Evolutionary conservation across 2,113 vertebrate species (phyloP), one percentile per base, ranked within the genome.

Genomic region (Prionailurus bengalensis): DNA sequence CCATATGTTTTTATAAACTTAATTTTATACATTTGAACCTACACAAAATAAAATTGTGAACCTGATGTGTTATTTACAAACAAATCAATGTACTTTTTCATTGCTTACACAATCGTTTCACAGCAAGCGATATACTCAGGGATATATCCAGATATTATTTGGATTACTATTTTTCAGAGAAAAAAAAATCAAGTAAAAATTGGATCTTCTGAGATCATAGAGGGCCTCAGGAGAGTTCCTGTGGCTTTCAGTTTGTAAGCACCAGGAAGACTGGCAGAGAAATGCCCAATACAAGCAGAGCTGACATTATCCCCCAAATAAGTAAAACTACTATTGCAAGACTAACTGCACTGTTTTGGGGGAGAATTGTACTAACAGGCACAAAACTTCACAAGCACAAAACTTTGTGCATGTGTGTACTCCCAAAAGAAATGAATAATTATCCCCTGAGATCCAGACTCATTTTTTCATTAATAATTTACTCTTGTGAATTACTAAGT

Each of bases 401-500:
- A 42, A 55, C 23, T 19, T 31, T 48, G 39, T 3, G n/a, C 25
- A 10, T 15, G 51, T 16, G 16, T 23, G 9, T 4, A 25, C 0
- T 27, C 23, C 63, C 36, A 3, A 88, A 45, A 91, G 39, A 51
- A 78, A 84, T 9, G 51, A 36, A n/a, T 61, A 68, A 78, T 21
- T 36, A 55, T 65, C 61, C 61, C 39, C 55, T 58, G 51, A 70
- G 53, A 88, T 84, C 36, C n/a, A 70, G 36, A 51, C 25, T 86
- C 17, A 19, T 19, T 23, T 84, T 88, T 88, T 82, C 53, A 87
- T 73, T 79, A 95, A 96, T 42, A 73, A 91, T n/a, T 63, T 51
- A 63, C 53, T 65, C 58, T 74, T 55, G 12, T 29, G 66, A 88
- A 76, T 84, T 92, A 74, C 83, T 33, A 29, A 89, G 17, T 48